Evolutionary conservation across 2,888 invertebrate species (phyloP).

Genomic region (Eurois occulta): DNA sequence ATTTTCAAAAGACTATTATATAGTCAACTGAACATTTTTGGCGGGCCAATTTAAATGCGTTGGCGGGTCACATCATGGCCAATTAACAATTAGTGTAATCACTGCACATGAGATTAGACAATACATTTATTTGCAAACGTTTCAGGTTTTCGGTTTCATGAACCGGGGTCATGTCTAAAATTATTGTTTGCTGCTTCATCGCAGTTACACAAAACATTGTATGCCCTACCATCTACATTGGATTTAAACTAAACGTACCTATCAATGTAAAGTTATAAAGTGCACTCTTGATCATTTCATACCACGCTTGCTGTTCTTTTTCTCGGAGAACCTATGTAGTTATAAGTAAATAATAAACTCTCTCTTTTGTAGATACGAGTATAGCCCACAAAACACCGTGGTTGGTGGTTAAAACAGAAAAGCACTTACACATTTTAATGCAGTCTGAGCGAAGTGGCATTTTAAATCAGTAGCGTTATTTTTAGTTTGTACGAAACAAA

Average conservation of each 20-base stretch:
- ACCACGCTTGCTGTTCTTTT: neutral
- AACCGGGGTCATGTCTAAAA: neutral
- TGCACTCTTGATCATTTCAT: neutral
- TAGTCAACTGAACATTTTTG: too few relatives aligned
- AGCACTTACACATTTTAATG: neutral
- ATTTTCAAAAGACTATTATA: too few relatives aligned
- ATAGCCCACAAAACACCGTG: neutral
- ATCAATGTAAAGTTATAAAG: neutral
- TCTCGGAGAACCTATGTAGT: neutral
- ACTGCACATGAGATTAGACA: neutral
- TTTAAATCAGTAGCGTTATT: neutral
- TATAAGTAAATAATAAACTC: neutral
- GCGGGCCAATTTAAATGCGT: too few relatives aligned
- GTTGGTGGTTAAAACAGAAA: constrained; percentile 1
- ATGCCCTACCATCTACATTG: neutral
- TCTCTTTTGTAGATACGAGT: neutral
- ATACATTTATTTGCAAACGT: neutral
- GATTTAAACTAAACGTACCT: neutral
- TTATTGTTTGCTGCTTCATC: neutral
- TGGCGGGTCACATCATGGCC: too few relatives aligned
- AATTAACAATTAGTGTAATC: neutral
- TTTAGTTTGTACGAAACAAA: neutral
- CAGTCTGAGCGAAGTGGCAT: neutral
- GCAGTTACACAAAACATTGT: neutral
- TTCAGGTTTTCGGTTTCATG: neutral